Conservation (phyloP, 2,888 invertebrate genomes). For the Macrophya annulata region DNA sequence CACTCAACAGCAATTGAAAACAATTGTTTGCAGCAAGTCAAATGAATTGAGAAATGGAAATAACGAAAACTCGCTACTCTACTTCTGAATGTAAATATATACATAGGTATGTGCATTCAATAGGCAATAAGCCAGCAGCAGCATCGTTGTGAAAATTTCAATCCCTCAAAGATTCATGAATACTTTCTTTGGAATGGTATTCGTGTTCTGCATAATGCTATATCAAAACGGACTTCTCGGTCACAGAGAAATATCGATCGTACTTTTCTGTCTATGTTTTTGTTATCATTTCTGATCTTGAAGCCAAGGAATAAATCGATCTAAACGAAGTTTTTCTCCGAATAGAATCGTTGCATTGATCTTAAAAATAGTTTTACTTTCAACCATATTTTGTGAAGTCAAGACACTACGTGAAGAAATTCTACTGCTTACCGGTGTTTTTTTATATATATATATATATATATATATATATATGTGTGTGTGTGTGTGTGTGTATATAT, state of each 20-base stretch:
- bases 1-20: too few species aligned
- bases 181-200: neutral
- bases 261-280: neutral
- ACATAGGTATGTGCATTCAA: neutral
- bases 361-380: too few species aligned
- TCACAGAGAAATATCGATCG: neutral
- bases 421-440: too few species aligned
- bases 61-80: neutral
- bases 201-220: neutral
- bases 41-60: too few species aligned
- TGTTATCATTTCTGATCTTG: neutral
- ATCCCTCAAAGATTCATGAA: constrained; percentile 4
- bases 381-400: too few species aligned
- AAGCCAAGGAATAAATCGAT: neutral
- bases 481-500: too few species aligned
- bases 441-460: too few species aligned
- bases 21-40: too few species aligned
- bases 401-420: too few species aligned
- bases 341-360: too few species aligned
- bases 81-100: neutral
- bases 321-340: too few species aligned
- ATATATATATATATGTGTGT: too few species aligned
- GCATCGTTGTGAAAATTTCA: neutral
- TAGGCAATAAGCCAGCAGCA: neutral
- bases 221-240: neutral